phyloP scores from a whole-genome alignment of 2,797 vertebrate species.

The Luscinia luscinia region DNA sequence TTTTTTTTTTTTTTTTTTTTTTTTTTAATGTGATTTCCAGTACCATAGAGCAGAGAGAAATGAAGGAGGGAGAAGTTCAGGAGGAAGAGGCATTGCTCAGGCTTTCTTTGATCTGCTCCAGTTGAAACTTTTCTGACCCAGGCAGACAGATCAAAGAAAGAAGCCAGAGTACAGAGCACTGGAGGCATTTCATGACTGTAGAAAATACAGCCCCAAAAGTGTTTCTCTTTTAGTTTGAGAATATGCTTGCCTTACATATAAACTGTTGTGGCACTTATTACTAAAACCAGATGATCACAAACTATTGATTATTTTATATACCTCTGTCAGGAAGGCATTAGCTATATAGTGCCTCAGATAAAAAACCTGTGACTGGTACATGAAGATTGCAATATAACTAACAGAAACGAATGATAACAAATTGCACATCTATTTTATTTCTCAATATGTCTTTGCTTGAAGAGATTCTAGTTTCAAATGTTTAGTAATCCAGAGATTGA shows the following conservation, averaged over 20 bases:
- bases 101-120: constrained; percentile 67
- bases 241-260: constrained; percentile 26
- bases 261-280: constrained; percentile 36
- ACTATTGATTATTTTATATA: constrained; percentile 27
- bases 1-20: not conserved
- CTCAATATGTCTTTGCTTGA: not conserved
- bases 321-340: not conserved
- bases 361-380: not conserved
- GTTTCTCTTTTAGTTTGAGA: constrained; percentile 43
- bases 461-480: not conserved
- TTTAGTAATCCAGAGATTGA: not conserved
- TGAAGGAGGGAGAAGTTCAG: constrained; percentile 2
- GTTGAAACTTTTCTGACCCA: constrained; percentile 66
- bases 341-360: not conserved
- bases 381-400: not conserved
- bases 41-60: constrained; percentile 6
- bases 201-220: constrained; percentile 59
- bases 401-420: not conserved
- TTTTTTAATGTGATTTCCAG: not conserved
- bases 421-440: not conserved
- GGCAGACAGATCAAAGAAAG: constrained; percentile 65
- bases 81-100: constrained; percentile 48
- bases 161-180: constrained; percentile 43
- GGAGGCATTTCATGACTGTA: constrained; percentile 39
- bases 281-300: constrained; percentile 58